Percentiles rank a stretch among this genome's conserved stretches.
Evolutionary conservation across 2,113 vertebrate species (phyloP).

Genomic region (Cyanistes caeruleus): DNA sequence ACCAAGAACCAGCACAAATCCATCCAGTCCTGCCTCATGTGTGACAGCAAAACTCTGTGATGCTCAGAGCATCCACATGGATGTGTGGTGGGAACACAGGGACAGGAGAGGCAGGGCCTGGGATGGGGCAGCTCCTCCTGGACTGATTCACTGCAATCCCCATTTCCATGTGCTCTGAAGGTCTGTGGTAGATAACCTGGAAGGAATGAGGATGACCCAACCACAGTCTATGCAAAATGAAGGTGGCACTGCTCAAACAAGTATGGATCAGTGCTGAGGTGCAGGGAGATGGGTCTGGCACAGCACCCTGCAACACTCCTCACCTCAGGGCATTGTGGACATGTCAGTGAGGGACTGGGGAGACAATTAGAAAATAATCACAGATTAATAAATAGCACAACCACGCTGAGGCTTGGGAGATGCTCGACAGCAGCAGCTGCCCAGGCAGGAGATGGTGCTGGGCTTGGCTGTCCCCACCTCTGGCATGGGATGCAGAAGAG

Average conservation of each 20-base stretch:
- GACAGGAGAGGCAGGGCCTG: not conserved
- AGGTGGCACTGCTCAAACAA: not conserved
- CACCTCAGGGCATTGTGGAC: not conserved
- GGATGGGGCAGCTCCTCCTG: not conserved
- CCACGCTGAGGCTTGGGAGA: not conserved
- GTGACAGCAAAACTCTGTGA: rapidly evolving
- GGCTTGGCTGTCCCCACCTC: not conserved
- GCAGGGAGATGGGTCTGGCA: not conserved
- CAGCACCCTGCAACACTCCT: not conserved
- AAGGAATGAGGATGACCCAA: not conserved
- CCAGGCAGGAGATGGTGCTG: not conserved
- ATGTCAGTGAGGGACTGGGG: not conserved
- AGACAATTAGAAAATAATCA: not conserved
- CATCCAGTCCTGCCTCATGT: rapidly evolving
- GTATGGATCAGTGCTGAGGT: rapidly evolving
- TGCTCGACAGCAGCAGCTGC: rapidly evolving
- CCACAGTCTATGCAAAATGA: not conserved
- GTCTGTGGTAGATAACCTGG: not conserved
- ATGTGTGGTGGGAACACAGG: rapidly evolving
- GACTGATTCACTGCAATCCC: rapidly evolving
- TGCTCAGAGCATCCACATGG: not conserved
- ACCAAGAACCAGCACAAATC: not conserved
- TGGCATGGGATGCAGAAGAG: not conserved
- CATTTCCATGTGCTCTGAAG: rapidly evolving
- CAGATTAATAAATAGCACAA: not conserved